phyloP scores from a whole-genome alignment of 2,113 vertebrate species.

The Odocoileus virginianus region DNA sequence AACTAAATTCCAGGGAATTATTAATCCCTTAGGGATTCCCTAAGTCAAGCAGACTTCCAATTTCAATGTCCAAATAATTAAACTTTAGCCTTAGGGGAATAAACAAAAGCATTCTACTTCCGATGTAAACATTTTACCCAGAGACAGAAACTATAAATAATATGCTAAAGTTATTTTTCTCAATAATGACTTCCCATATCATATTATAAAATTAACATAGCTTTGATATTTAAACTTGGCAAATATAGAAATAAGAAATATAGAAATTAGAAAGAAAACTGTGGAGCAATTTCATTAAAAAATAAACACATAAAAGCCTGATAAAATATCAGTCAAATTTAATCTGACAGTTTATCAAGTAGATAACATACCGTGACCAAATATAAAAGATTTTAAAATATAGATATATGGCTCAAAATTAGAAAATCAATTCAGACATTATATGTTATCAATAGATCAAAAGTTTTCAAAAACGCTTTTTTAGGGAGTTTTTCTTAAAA shows the following conservation, averaged over 20 bases:
- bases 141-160: neutral
- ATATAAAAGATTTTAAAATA: neutral
- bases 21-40: neutral
- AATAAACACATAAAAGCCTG: neutral
- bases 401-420: neutral
- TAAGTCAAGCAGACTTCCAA: neutral
- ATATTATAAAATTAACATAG: neutral
- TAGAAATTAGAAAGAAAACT: neutral
- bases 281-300: neutral
- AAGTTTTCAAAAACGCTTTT: neutral
- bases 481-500: neutral
- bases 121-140: neutral
- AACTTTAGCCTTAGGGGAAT: neutral
- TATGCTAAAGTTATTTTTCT: neutral
- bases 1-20: neutral
- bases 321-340: conserved; percentile 18
- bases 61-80: neutral
- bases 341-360: neutral
- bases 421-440: neutral
- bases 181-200: neutral
- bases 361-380: neutral
- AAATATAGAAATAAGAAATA: neutral
- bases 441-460: neutral
- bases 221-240: neutral
- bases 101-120: neutral